Conservation (phyloP, 1,140 invertebrate species). For the Mylabris phalerata region DNA sequence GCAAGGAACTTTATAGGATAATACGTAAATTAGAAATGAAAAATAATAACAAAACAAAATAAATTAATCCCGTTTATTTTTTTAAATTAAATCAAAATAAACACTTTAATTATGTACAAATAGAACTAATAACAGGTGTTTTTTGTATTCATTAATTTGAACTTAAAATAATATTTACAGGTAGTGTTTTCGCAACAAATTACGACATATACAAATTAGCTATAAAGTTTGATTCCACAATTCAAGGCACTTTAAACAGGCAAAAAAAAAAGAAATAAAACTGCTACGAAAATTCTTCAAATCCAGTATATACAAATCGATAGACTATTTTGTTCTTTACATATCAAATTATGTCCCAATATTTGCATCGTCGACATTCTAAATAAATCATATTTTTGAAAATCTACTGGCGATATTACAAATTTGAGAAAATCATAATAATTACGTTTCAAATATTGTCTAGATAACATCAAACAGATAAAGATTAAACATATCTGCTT, state of each 20-base stretch:
- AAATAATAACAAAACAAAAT: conserved; percentile 33
- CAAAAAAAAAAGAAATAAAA: conserved; percentile 12
- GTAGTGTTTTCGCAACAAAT: conserved; percentile 19
- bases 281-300: not conserved
- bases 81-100: conserved; percentile 38
- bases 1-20: too few species aligned
- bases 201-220: conserved; percentile 15
- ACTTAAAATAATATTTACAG: conserved; percentile 21
- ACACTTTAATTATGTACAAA: conserved; percentile 22
- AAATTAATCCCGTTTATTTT: conserved; percentile 42
- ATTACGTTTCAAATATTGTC: too few species aligned
- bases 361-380: too few species aligned
- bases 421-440: too few species aligned
- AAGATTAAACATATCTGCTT: too few species aligned
- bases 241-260: conserved; percentile 18
- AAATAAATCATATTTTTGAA: too few species aligned
- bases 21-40: not conserved
- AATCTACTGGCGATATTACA: too few species aligned
- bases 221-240: conserved; percentile 5
- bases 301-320: too few species aligned
- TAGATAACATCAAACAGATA: too few species aligned
- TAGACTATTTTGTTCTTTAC: too few species aligned
- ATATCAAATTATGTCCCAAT: too few species aligned
- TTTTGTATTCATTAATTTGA: conserved; percentile 2
- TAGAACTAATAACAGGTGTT: conserved; percentile 24